Percentiles rank a stretch among this genome's conserved stretches.
Evolutionary conservation across 2,113 vertebrate genomes (phyloP).

Genomic region (Pitta sordida): DNA sequence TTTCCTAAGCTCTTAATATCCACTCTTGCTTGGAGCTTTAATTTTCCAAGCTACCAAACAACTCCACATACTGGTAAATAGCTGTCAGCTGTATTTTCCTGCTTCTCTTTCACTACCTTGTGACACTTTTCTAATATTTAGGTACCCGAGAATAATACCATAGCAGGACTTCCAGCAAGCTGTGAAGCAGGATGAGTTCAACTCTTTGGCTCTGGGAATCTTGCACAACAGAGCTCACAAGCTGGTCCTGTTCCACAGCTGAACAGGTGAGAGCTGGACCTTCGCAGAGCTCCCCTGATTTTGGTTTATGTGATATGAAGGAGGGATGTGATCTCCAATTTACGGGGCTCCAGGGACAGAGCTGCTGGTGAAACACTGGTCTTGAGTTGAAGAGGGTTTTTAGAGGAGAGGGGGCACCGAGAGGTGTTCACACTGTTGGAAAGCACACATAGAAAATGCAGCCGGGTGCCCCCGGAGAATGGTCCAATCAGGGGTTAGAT

Average conservation of each 20-base stretch:
- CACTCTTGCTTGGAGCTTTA: neutral
- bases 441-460: no score
- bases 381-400: no score
- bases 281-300: neutral
- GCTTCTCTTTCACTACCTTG: neutral
- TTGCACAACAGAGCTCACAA: neutral
- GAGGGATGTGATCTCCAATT: neutral
- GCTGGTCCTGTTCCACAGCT: neutral
- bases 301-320: neutral
- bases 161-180: neutral
- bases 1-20: neutral
- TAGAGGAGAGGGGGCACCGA: no score
- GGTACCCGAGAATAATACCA: neutral
- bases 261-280: neutral
- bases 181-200: neutral
- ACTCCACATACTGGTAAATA: neutral
- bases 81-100: neutral
- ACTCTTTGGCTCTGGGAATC: neutral
- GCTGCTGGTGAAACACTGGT: neutral
- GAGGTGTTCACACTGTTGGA: no score
- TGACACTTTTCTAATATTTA: neutral
- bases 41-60: neutral
- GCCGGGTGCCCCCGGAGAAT: no score
- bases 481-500: no score
- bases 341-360: neutral